Evolutionary conservation across 1,140 invertebrate genomes (phyloP), one percentile per base, ranked within the genome.

Genomic region (Ruditapes philippinarum): DNA sequence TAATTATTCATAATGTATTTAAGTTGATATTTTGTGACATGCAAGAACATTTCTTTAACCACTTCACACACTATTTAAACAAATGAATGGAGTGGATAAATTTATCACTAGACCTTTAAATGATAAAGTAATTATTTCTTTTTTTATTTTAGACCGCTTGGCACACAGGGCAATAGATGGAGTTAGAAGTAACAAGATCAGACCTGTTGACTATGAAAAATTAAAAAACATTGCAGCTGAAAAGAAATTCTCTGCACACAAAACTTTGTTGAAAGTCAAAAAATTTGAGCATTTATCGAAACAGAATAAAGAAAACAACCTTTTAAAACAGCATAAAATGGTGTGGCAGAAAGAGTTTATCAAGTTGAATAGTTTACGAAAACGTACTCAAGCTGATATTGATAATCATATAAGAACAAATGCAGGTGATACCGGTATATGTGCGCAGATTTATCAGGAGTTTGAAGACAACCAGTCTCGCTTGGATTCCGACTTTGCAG

Each of bases 281-380:
- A 94, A 95, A 84, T 92, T 95, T 70, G 93, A 95, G 79, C 90
- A 95, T 88, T 80, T 93, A n/a, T 95, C 93, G 0, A 94, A 95
- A 85, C 92, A 94, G 40, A 94, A 91, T 36, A 95, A 94, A 89
- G 94, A 95, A 89, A 94, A 94, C 51, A 90, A 91, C 79, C 40
- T 94, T 25, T 62, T 92, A 14, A 93, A 95, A 76, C 94, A 95
- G 79, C 94, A 95, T 73, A 92, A 94, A 79, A 86, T 94, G 14
- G 89, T 95, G 1, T 95, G 94, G 94, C 92, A 95, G 40, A 95
- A 95, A 60, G 95, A 95, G 68, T 94, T 94, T 74, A 89, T 94
- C 2, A 65, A 91, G 33, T 82, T 94, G 31, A 94, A 94, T 51
- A 92, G 93, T 86, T 54, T 92, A 14, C 84, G 93, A 19, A 93